Percentiles rank a stretch among this genome's conserved stretches.
Evolutionary conservation across 2,797 vertebrate genomes (phyloP).

Genomic region (Brotogeris chrysoptera): DNA sequence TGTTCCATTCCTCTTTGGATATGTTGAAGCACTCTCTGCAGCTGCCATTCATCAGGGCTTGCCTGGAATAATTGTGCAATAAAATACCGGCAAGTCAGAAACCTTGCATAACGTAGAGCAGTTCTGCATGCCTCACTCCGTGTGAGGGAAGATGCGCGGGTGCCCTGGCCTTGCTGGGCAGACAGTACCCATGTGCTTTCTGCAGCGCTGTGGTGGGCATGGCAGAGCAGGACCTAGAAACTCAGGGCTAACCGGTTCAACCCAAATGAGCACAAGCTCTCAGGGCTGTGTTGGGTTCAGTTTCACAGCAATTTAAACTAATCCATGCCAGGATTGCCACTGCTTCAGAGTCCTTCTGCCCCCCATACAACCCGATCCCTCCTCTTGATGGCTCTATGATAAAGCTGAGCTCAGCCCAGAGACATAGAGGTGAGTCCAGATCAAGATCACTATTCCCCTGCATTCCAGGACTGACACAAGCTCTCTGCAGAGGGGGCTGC

Average conservation of each 20-base stretch:
- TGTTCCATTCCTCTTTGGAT: background rate
- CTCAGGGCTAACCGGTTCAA: fast-evolving
- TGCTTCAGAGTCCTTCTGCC: fast-evolving
- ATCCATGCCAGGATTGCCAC: fast-evolving
- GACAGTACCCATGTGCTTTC: background rate
- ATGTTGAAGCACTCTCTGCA: background rate
- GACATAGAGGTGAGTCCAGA: background rate
- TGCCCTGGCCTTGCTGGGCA: background rate
- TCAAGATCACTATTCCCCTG: fast-evolving
- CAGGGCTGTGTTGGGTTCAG: background rate
- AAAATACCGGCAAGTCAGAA: background rate
- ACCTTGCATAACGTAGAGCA: background rate
- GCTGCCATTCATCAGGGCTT: background rate
- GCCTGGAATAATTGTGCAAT: background rate
- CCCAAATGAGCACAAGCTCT: fast-evolving
- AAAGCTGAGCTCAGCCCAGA: background rate
- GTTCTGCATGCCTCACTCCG: background rate
- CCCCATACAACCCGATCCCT: fast-evolving
- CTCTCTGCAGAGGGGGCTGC: background rate
- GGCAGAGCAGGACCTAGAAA: background rate
- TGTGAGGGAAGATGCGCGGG: fast-evolving
- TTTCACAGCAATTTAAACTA: background rate
- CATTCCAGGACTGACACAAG: fast-evolving
- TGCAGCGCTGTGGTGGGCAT: fast-evolving
- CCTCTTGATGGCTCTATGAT: background rate